Percentiles rank a stretch among this genome's conserved stretches.
phyloP scores from a whole-genome alignment of 1,140 invertebrate genomes.

The Lordiphosa collinella region DNA sequence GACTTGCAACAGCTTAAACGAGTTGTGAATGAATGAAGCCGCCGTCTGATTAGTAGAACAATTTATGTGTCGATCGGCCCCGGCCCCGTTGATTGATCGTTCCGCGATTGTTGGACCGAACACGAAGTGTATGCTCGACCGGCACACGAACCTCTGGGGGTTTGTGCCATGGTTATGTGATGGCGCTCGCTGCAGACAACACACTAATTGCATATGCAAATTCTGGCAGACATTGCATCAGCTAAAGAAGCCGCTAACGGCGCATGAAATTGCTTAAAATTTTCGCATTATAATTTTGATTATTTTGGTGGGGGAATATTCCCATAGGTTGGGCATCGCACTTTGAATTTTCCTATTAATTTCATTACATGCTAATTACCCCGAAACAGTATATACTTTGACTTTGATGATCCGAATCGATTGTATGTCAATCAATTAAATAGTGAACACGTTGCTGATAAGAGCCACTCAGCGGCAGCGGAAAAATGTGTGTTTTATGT shows the following conservation, averaged over 20 bases:
- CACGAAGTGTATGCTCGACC: background rate
- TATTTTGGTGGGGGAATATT: background rate
- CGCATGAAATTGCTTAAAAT: constrained; percentile 33
- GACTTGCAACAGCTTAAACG: constrained; percentile 56
- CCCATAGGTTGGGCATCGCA: background rate
- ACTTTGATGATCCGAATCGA: constrained; percentile 46
- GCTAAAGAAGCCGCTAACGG: constrained; percentile 34
- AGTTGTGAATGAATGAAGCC: constrained; percentile 74
- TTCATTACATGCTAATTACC: constrained; percentile 44
- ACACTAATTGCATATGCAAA: constrained; percentile 50
- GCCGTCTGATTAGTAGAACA: constrained; percentile 55
- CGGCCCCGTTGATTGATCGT: constrained; percentile 50
- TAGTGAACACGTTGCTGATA: constrained; percentile 56
- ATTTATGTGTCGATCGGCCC: constrained; percentile 51
- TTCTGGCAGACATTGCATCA: constrained; percentile 56
- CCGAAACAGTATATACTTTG: constrained; percentile 28
- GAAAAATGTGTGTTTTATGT: constrained; percentile 7
- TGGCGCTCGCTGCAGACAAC: constrained; percentile 38
- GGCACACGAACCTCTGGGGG: constrained; percentile 8
- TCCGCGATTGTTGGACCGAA: constrained; percentile 8
- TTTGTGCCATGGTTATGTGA: constrained; percentile 21
- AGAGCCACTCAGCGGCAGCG: constrained; percentile 2
- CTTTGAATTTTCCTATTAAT: constrained; percentile 24
- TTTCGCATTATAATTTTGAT: constrained; percentile 23
- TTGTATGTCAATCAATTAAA: constrained; percentile 58